A percentile compares a stretch with the other conserved stretches of the same genome.
Conservation (phyloP, 2,113 vertebrate genomes). For the Sinocyclocheilus rhinocerous region DNA sequence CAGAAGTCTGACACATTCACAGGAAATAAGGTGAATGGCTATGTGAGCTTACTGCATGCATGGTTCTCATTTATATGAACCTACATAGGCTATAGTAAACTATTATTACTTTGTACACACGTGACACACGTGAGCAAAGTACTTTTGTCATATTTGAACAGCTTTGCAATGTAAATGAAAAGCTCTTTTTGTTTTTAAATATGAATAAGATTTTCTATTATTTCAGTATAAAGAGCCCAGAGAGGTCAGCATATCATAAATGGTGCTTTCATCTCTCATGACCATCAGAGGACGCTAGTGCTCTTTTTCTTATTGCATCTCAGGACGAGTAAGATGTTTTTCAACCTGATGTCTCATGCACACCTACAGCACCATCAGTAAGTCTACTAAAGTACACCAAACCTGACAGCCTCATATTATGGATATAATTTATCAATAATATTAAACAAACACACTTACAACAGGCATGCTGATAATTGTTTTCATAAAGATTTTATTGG, state of each 20-base stretch:
- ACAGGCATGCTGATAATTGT: background rate
- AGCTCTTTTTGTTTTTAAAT: no score
- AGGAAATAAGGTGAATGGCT: no score
- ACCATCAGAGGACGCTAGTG: constrained; percentile 43
- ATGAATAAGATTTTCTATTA: no score
- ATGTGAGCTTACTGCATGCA: no score
- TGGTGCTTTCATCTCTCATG: background rate
- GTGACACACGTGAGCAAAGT: no score
- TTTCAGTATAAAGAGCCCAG: background rate
- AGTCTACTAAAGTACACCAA: background rate
- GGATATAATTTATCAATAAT: background rate
- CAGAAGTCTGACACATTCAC: no score
- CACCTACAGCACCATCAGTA: background rate
- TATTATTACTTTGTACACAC: no score
- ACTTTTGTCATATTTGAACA: no score
- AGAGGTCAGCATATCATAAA: background rate
- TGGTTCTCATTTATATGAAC: no score
- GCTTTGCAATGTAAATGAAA: no score
- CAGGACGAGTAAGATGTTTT: background rate
- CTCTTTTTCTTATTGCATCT: background rate
- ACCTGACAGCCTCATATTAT: background rate
- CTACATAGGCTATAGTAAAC: no score
- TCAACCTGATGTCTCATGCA: background rate
- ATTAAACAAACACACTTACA: background rate
- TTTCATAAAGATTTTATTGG: background rate